Percentiles rank a stretch among this genome's conserved stretches.
phyloP scores from a whole-genome alignment of 2,797 vertebrate genomes.

The Holocentrus rufus region DNA sequence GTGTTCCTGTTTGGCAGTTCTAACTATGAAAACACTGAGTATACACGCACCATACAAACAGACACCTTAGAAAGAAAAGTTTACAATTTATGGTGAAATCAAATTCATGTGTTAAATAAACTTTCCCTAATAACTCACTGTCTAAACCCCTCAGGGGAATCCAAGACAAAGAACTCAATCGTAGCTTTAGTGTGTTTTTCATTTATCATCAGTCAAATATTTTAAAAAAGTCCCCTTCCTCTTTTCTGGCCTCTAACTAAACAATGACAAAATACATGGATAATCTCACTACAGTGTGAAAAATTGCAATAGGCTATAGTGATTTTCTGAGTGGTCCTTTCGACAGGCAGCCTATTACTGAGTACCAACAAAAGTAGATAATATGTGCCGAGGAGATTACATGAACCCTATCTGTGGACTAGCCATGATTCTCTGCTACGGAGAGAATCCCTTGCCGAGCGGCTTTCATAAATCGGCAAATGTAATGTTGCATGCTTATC shows the following conservation, averaged over 20 bases:
- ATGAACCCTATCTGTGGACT: neutral
- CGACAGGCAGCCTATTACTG: neutral
- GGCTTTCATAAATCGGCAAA: neutral
- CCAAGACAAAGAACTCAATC: too few species aligned
- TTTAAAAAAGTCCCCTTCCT: neutral
- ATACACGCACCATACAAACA: too few species aligned
- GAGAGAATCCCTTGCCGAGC: neutral
- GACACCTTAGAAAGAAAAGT: too few species aligned
- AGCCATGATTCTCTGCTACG: neutral
- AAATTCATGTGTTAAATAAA: too few species aligned
- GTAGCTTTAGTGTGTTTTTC: too few species aligned
- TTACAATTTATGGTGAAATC: too few species aligned
- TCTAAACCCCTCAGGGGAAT: neutral
- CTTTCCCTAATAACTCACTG: too few species aligned
- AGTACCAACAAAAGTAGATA: neutral
- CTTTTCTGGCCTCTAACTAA: neutral
- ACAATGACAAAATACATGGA: too few species aligned
- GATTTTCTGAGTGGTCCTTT: too few species aligned
- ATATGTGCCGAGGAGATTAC: too few species aligned
- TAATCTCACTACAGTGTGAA: neutral
- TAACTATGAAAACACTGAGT: too few species aligned
- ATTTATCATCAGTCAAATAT: neutral
- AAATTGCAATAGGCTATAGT: neutral
- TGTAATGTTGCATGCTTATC: neutral
- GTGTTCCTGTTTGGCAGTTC: neutral